Evolutionary conservation across 2,113 vertebrate species (phyloP), one percentile per base, ranked within the genome.

Genomic region (Petromus typicus): DNA sequence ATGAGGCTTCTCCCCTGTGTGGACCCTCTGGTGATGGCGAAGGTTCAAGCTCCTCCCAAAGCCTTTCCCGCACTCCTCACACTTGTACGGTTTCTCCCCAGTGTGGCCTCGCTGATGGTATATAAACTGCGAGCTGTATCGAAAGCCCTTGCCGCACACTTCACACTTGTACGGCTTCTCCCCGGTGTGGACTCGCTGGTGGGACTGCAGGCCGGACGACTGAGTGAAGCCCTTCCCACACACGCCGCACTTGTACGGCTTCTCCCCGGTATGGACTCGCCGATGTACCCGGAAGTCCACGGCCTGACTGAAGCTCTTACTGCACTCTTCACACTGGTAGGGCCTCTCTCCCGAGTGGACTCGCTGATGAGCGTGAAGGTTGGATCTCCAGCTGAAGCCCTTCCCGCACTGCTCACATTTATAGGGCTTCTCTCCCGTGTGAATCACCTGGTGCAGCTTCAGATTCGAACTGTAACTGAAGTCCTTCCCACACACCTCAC

Each of bases 381-480:
- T 93, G 18, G 78, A 71, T 25, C 61, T 67, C 86, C 66, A 93
- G 11, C 81, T 96, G 56, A 97, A 97, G 79, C 78, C 86, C 54
- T 96, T 96, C 12, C 96, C 96, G 0, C 97, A 98, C 11, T 89
- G 94, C 22, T 88, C 67, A 30, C 96, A 96, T 18, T 78, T 92
- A 51, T 95, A 96, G 0, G 90, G 96, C 5, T 95, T 97, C 48
- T 97, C 93, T 66, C 95, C 96, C 0, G 96, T 95, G 57, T 98
- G 97, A 73, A 91, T 84, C 14, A 92, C 93, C 3, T 93, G 92
- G 30, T 98, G 97, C n/a, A 91, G 73, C 57, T 96, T 94, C 6
- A 98, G 92, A 34, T 98, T 95, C 7, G 96, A 96, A 37, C 90
- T 75, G 5, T 97, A 96, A 32, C 95, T 93, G 63, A 98, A 98